Percentiles rank a stretch among this genome's conserved stretches.
Evolutionary conservation across 2,797 vertebrate genomes (phyloP).

Genomic region (Rhinella marina): DNA sequence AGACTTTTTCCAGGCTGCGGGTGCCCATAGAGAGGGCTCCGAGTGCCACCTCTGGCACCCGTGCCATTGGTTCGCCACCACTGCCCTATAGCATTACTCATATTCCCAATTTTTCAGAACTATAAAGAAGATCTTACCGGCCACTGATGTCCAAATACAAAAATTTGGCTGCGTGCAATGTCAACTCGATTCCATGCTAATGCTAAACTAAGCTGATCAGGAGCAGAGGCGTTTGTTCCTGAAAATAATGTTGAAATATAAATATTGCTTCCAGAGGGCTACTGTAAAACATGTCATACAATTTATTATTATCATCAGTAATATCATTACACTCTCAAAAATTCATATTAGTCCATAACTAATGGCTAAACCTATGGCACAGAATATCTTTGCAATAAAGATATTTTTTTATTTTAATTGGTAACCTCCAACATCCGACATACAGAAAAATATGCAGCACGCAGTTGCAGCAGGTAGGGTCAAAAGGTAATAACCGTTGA

Average conservation of each 20-base stretch:
- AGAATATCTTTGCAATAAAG: background rate
- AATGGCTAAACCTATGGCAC: background rate
- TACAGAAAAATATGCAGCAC: too few species aligned
- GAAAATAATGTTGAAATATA: slow-evolving; percentile 38
- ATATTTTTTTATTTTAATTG: background rate
- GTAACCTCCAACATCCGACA: background rate
- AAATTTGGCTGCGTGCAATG: slow-evolving; percentile 97
- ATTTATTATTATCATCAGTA: too few species aligned
- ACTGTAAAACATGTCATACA: background rate
- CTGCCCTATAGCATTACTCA: too few species aligned
- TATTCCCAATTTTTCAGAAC: background rate
- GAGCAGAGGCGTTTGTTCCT: slow-evolving; percentile 95
- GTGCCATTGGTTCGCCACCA: too few species aligned
- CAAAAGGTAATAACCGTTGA: too few species aligned
- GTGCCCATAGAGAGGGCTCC: too few species aligned
- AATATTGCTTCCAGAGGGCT: background rate
- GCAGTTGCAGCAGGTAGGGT: too few species aligned
- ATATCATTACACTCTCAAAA: background rate
- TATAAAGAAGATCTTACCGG: slow-evolving; percentile 80
- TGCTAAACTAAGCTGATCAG: slow-evolving; percentile 95
- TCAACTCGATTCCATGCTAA: slow-evolving; percentile 98
- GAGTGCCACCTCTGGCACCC: too few species aligned
- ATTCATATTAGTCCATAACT: background rate
- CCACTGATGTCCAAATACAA: slow-evolving; percentile 95
- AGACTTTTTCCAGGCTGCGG: too few species aligned